Base-by-base conservation (phyloP, 2,888 invertebrate genomes). In the Zelleria hepariella region DNA sequence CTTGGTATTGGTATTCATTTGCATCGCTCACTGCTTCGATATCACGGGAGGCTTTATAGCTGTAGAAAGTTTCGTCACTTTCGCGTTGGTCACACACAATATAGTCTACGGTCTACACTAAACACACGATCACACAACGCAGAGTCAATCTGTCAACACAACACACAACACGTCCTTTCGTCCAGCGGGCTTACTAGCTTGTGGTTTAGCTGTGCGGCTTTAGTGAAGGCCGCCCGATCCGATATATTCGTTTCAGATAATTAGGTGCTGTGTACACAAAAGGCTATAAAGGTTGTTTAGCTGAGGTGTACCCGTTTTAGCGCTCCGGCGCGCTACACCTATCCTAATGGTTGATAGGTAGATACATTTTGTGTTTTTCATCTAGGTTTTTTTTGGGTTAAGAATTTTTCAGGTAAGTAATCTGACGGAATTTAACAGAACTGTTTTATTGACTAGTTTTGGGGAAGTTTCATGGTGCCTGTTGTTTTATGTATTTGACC, bases 191-290 rank as follows among this genome's bases (percentile, higher is more conserved):
- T 42, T 42, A 23, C 21, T 20, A 20, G 20, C 51, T 51, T 51
- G 49, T 49, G 20, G 49, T 48, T 15, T 49, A n/a, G 7, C 20
- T 51, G 23, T 20, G 23, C 23, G 51, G 32, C 32, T 42, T 42
- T 70, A 67, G 68, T 65, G 67, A 71, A 73, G 73, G 72, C 71
- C 69, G 66, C 60, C 63, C 62, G 32, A 20, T 32, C 63, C 62
- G 32, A 20, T 32, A 21, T 32, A 21, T 64, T 65, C 66, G 63
- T 64, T 64, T 66, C 62, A 63, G 67, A 70, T 69, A 67, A 70
- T 65, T 64, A 66, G 26, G 27, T 55, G 48, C 49, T 62, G 60
- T 62, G 63, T 63, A 63, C 59, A 68, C 68, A 69, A 68, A 70
- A 67, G 69, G 70, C 67, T 70, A 65, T 65, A 67, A 62, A 59